Evolutionary conservation across 2,113 vertebrate species (phyloP).

Genomic region (Lota lota): DNA sequence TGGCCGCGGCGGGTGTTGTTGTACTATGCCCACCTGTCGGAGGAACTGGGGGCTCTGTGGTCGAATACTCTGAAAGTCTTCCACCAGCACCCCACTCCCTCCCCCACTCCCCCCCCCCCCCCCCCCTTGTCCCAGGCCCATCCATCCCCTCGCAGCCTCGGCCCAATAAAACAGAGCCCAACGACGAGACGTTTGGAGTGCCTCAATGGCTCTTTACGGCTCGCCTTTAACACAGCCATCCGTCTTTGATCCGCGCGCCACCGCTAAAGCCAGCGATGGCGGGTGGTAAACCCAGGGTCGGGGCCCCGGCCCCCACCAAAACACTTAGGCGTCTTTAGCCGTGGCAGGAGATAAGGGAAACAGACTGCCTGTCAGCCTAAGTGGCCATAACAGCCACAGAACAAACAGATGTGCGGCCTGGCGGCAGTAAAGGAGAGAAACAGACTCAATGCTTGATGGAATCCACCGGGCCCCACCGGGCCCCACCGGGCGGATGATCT

Average conservation of each 20-base stretch:
- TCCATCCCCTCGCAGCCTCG: constrained; percentile 12
- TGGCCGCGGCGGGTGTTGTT: constrained; percentile 16
- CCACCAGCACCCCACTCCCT: too few species aligned
- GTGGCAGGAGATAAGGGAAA: constrained; percentile 55
- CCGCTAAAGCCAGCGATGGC: constrained; percentile 49
- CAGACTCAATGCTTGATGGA: too few species aligned
- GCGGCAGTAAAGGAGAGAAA: constrained; percentile 35
- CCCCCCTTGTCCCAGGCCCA: too few species aligned
- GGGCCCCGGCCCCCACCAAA: constrained; percentile 23
- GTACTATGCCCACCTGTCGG: constrained; percentile 43
- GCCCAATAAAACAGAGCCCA: constrained; percentile 38
- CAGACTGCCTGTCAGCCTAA: constrained; percentile 59
- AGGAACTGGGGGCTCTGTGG: constrained; percentile 18
- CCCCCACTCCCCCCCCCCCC: too few species aligned
- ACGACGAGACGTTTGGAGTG: constrained; percentile 11
- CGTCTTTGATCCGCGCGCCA: constrained; percentile 57
- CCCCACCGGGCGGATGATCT: constrained; percentile 47
- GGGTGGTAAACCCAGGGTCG: constrained; percentile 48
- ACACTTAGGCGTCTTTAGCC: constrained; percentile 48
- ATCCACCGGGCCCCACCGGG: not conserved
- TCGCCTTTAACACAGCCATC: constrained; percentile 40
- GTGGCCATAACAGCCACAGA: constrained; percentile 63
- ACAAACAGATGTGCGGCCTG: constrained; percentile 48
- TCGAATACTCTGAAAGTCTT: constrained; percentile 35
- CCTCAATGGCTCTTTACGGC: constrained; percentile 6